Evolutionary conservation across 2,888 invertebrate species (phyloP).

Genomic region (Julus scandinavius): DNA sequence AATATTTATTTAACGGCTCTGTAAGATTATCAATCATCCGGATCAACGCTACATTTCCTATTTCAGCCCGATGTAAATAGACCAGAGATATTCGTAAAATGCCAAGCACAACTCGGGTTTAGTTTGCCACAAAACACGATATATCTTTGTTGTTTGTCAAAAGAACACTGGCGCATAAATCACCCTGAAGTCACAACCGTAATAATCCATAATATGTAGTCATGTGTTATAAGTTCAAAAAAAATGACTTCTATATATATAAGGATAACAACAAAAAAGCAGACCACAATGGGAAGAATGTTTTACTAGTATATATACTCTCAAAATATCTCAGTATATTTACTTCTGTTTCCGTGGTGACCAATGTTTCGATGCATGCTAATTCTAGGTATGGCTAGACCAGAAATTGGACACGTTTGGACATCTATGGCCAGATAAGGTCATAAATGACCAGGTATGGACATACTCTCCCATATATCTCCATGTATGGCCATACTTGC

Average conservation of each 20-base stretch:
- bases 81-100: slow-evolving; percentile 33
- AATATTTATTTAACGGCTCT: slow-evolving; percentile 33
- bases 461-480: too few species aligned
- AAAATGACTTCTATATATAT: not conserved
- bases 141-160: slow-evolving; percentile 26
- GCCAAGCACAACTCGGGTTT: not conserved
- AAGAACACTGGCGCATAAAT: slow-evolving; percentile 25
- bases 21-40: slow-evolving; percentile 26
- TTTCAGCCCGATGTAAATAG: not conserved
- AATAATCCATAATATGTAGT: slow-evolving; percentile 33
- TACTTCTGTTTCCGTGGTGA: not conserved
- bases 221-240: not conserved
- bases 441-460: too few species aligned
- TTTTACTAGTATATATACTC: not conserved
- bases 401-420: too few species aligned
- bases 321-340: not conserved
- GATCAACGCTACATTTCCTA: slow-evolving; percentile 19
- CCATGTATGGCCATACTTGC: too few species aligned
- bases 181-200: slow-evolving; percentile 22
- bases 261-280: not conserved
- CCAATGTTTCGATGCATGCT: not conserved
- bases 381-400: too few species aligned
- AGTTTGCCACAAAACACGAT: not conserved
- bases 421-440: too few species aligned
- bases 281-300: not conserved